A percentile compares a stretch with the other conserved stretches of the same genome.
Conservation (phyloP, 1,140 invertebrate genomes). For the Pseudomyrmex flavicornis region DNA sequence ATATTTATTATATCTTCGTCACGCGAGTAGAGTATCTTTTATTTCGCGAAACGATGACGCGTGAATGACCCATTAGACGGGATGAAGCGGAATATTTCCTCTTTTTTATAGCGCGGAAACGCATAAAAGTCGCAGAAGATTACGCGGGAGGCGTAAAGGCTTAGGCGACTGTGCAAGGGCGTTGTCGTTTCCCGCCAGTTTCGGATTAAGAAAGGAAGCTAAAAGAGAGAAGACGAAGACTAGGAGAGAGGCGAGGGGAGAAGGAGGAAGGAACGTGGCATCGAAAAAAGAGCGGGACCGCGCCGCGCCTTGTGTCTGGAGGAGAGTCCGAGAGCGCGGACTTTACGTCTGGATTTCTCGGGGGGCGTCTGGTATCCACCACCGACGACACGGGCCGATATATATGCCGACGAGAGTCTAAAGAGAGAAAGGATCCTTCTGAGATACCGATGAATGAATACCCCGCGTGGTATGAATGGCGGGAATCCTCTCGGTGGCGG, state of each 20-base stretch:
- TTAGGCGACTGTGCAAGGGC: conserved; percentile 22
- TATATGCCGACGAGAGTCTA: conserved; percentile 23
- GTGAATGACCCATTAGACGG: background rate
- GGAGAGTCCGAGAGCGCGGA: background rate
- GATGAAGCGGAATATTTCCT: conserved; percentile 27
- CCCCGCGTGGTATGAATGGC: conserved; percentile 29
- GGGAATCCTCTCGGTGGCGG: background rate
- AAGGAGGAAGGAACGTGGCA: background rate
- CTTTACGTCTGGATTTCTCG: background rate
- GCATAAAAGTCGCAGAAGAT: conserved; percentile 12
- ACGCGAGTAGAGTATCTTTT: background rate
- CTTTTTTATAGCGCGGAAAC: background rate
- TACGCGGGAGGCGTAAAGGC: conserved; percentile 34
- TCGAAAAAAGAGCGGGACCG: background rate
- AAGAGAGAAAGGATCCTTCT: conserved; percentile 37
- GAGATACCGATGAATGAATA: conserved; percentile 12
- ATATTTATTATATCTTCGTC: background rate
- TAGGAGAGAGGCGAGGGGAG: background rate
- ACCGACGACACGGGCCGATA: background rate
- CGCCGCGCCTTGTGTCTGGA: background rate
- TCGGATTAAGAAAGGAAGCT: conserved; percentile 15
- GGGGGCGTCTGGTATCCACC: background rate
- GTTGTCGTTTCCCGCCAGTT: conserved; percentile 30
- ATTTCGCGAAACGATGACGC: background rate
- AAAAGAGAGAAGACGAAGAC: background rate